Conservation (phyloP, 2,797 vertebrate genomes). For the Glyptemys insculpta region DNA sequence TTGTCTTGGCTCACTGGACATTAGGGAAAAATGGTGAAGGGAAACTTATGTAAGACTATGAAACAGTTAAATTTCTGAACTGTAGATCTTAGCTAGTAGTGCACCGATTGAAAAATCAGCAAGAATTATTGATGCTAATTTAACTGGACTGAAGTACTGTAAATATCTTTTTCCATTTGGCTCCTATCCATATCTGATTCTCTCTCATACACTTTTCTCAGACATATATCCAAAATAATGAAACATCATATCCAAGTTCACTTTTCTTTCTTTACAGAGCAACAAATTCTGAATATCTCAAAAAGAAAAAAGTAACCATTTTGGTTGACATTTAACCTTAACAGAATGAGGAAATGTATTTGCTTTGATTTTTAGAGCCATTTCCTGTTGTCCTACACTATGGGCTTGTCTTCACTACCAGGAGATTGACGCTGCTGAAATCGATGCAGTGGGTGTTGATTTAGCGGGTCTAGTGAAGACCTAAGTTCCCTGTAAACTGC, state of each 20-base stretch:
- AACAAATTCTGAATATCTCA: conserved; percentile 33
- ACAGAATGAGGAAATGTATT: background rate
- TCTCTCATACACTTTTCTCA: conserved; percentile 66
- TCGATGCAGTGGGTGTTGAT: too few relatives aligned
- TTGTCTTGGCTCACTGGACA: background rate
- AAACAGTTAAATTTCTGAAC: conserved; percentile 30
- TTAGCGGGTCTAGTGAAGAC: too few relatives aligned
- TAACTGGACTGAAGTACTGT: conserved; percentile 52
- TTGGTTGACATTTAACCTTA: background rate
- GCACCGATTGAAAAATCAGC: conserved; percentile 13
- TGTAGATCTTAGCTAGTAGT: conserved; percentile 25
- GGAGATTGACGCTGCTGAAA: too few relatives aligned
- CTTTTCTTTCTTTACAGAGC: conserved; percentile 56
- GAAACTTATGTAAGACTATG: conserved; percentile 15
- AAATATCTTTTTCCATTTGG: conserved; percentile 62
- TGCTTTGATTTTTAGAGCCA: background rate
- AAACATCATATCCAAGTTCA: conserved; percentile 20
- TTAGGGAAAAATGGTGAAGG: background rate
- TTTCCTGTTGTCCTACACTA: background rate
- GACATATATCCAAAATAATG: conserved; percentile 45
- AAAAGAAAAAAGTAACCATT: background rate
- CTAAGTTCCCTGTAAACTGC: too few relatives aligned
- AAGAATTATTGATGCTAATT: conserved; percentile 65
- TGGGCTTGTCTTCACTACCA: too few relatives aligned
- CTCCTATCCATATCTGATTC: conserved; percentile 42